phyloP scores from a whole-genome alignment of 2,888 invertebrate genomes.

The Yponomeuta plumbellus region DNA sequence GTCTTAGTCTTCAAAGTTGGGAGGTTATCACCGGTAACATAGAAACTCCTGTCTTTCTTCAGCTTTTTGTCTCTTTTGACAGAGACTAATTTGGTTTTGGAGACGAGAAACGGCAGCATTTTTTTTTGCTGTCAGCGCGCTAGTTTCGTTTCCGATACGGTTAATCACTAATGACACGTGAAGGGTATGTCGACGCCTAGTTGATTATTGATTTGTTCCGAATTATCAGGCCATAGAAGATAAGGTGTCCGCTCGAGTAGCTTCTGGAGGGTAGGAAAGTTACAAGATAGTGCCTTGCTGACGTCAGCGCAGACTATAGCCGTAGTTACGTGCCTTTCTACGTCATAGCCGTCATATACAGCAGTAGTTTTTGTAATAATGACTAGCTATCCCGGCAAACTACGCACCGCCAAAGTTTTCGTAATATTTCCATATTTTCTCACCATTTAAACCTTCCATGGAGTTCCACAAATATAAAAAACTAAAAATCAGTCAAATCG shows the following conservation, averaged over 20 bases:
- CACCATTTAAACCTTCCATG: too few species aligned
- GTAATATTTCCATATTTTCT: too few species aligned
- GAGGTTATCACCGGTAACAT: conserved; percentile 45
- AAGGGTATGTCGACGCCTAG: background rate
- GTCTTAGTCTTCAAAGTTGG: conserved; percentile 36
- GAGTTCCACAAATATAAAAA: too few species aligned
- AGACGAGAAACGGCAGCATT: conserved; percentile 63
- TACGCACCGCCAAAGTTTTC: too few species aligned
- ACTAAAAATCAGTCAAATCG: too few species aligned
- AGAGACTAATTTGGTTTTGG: conserved; percentile 55
- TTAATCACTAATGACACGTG: background rate
- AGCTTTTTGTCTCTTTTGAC: conserved; percentile 42
- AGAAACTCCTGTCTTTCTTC: conserved; percentile 38
- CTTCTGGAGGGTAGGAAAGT: conserved; percentile 29
- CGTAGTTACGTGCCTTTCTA: too few species aligned
- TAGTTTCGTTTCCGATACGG: conserved; percentile 12
- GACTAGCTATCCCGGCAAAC: too few species aligned
- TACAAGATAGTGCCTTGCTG: background rate
- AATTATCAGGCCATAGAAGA: background rate
- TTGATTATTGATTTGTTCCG: conserved; percentile 4
- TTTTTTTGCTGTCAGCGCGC: conserved; percentile 30
- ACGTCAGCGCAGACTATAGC: background rate
- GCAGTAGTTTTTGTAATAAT: too few species aligned
- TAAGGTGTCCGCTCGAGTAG: conserved; percentile 37
- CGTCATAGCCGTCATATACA: too few species aligned